Base-by-base conservation (phyloP, 2,113 vertebrate genomes). In the Rhodinocichla rosea region DNA sequence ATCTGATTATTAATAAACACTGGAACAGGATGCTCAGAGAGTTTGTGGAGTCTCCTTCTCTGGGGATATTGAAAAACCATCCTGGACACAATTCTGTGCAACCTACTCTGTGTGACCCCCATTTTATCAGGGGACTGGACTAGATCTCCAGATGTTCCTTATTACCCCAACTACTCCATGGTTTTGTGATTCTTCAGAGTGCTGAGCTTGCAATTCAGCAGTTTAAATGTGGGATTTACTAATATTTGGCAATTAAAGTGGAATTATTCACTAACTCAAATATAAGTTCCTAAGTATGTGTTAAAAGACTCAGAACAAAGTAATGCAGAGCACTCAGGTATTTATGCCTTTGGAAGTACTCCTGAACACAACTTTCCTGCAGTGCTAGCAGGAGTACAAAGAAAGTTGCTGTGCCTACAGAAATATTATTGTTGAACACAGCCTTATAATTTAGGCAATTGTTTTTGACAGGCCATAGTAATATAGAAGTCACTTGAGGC, bases 391-490 rank as follows among this genome's bases (percentile, higher is more conserved):
- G 53, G 56, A 67, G 7, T 33, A 42, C 24, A 83, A 79, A 90
- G 30, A 67, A 92, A 93, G 57, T 86, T 92, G 79, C 44, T 91
- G 77, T 84, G 71, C 74, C 40, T 88, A 89, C 42, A 85, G 71
- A 94, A 92, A 92, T 33, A 47, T 56, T 91, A 53, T 45, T 52
- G 76, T 83, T 89, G 73, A 90, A 87, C 52, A 77, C 33, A 81
- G 33, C 7, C 45, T 63, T 77, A 50, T 37, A 78, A 20, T 77
- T 86, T 40, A 90, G 77, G 67, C 59, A 80, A 92, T 71, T 78
- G 65, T 84, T 95, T 95, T 77, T 97, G 89, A 82, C 87, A 87
- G 81, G 53, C 30, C 73, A 82, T 64, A 64, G 73, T 84, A 92
- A 94, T 87, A 67, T 26, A 49, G 44, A 82, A 83, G 74, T 90